These are phyloP conservation scores for Acanthiza pusilla DNA, from an alignment of 2,797 vertebrate species.

Conservation along the genomic window DNA sequence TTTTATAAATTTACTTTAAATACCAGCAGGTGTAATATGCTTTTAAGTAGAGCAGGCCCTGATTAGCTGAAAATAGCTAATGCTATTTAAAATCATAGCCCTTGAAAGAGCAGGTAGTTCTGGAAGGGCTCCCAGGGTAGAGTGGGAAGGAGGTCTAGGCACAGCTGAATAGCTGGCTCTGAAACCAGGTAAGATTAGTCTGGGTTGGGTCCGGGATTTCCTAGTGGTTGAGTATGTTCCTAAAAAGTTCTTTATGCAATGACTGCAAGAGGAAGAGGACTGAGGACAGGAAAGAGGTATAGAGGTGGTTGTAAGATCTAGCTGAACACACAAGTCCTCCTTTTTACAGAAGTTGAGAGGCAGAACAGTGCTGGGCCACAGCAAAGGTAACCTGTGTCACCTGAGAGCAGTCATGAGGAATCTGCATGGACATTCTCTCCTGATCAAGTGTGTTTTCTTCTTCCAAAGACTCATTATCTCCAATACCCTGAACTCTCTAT, in stretches of 20 bases:
- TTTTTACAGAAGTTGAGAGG: background rate
- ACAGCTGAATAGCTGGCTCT: background rate
- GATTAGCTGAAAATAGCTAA: conserved; percentile 42
- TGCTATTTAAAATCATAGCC: conserved; percentile 9
- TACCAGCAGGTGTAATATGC: conserved; percentile 43
- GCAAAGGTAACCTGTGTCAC: background rate
- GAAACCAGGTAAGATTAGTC: background rate
- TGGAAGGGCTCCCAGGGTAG: background rate
- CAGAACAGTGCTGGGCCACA: background rate
- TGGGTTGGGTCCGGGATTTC: background rate
- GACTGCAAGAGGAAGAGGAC: background rate
- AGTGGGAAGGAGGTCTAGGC: background rate
- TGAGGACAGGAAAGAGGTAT: background rate
- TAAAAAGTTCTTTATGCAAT: background rate
- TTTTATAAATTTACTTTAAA: conserved; percentile 41
- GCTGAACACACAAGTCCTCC: background rate
- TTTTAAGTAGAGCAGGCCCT: conserved; percentile 39
- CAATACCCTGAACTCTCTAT: background rate
- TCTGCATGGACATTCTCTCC: background rate
- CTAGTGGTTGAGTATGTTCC: background rate
- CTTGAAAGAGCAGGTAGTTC: background rate
- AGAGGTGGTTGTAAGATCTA: background rate
- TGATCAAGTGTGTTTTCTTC: background rate
- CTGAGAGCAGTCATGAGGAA: background rate
- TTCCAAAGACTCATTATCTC: background rate